A percentile compares a stretch with the other conserved stretches of the same genome.
These are phyloP conservation scores for Ischnura elegans DNA, from an alignment of 2,888 invertebrate species.

Conservation along the genomic window DNA sequence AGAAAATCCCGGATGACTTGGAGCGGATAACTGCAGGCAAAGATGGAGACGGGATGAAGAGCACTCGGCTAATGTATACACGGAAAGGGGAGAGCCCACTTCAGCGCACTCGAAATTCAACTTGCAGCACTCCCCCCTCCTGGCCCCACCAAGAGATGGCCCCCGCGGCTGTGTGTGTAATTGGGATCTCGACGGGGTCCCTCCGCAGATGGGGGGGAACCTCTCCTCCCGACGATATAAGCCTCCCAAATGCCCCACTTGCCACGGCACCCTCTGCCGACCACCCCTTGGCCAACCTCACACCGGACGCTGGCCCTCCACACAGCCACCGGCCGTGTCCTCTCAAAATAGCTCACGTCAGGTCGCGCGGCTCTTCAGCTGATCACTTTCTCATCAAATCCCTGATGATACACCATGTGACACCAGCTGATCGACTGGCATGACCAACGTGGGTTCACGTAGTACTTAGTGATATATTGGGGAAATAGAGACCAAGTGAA, in stretches of 20 bases:
- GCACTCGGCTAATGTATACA: neutral
- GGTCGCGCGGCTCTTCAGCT: no score
- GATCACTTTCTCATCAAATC: no score
- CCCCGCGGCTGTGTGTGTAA: neutral
- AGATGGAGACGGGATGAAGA: neutral
- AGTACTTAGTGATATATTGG: no score
- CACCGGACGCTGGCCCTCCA: neutral
- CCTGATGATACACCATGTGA: no score
- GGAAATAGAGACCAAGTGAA: no score
- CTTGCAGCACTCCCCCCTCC: neutral
- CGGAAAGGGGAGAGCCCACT: neutral
- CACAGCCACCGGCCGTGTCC: neutral
- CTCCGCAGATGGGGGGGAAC: no score
- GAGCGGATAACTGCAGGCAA: constrained; percentile 5
- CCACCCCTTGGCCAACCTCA: neutral
- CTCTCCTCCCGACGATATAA: neutral
- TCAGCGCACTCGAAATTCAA: constrained; percentile 1
- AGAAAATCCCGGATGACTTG: constrained; percentile 11
- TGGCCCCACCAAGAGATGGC: neutral
- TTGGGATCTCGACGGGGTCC: neutral
- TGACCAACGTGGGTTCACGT: no score
- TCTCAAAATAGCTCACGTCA: no score
- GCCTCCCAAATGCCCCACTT: neutral
- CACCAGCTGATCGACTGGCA: no score
- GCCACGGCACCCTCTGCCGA: neutral